Evolutionary conservation across 2,888 invertebrate genomes (phyloP), one percentile per base, ranked within the genome.

Genomic region (Adela reaumurella): DNA sequence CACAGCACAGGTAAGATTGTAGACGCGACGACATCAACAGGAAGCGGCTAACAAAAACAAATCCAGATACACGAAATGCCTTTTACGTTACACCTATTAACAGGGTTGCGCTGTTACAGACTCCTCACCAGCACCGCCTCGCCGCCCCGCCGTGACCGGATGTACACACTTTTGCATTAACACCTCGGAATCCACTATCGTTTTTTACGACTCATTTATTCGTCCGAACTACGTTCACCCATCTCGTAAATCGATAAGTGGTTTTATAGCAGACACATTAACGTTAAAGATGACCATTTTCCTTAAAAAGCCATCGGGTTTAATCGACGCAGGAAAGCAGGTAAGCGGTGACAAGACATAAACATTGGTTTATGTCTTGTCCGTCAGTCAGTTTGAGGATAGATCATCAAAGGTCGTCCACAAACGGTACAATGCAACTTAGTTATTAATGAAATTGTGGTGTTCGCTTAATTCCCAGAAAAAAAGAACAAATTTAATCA

Each of bases 11-110:
- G 35, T 35, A 35, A 14, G 35, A 8, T n/a, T n/a, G n/a, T 14
- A 24, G 24, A 14, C 35, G 35, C 4, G 11, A 61, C 62, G 59
- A 17, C 28, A 29, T 59, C 58, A 35, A 61, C 68, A 73, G 74
- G 76, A 76, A 70, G 67, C 65, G n/a, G 35, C 35, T 35, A 14
- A 35, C 35, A 35, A 35, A 35, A 35, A 35, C 35, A 35, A 8
- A 35, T 35, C 62, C 59, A 56, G 64, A 62, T 70, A 77, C 78
- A 78, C 68, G 78, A 74, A 74, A 78, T 77, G 76, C 76, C 78
- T 78, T 77, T 78, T 77, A 78, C 74, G 70, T 67, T 35, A 63
- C 68, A 68, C 72, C 78, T 76, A 78, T 78, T 77, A 78, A 77
- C 74, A 70, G 72, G 70, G 24, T 8, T 6, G 24, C 24, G 8